phyloP scores from a whole-genome alignment of 2,113 vertebrate genomes.

The Phyllopteryx taeniolatus region DNA sequence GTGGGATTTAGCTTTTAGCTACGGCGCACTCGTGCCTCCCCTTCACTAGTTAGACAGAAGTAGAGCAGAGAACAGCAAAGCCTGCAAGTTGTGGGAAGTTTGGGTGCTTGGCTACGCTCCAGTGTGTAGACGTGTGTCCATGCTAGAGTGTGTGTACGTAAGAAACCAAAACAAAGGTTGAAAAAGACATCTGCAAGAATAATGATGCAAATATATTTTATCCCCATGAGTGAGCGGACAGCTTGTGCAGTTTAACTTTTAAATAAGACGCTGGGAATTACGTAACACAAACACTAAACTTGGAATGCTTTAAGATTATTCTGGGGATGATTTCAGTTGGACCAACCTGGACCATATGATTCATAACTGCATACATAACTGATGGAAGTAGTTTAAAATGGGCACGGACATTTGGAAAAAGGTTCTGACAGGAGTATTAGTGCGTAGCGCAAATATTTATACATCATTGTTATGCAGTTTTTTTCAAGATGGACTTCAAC shows the following conservation, averaged over 20 bases:
- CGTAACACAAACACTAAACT: neutral
- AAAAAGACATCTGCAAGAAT: conserved; percentile 27
- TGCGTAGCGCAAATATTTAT: too few species aligned
- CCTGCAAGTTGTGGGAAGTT: conserved; percentile 6
- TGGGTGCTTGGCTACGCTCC: neutral
- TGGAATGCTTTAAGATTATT: conserved; percentile 11
- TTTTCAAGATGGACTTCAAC: too few species aligned
- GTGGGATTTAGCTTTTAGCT: conserved; percentile 59
- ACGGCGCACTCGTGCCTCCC: conserved; percentile 56
- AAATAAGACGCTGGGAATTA: conserved; percentile 33
- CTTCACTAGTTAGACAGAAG: conserved; percentile 48
- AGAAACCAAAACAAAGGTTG: conserved; percentile 11
- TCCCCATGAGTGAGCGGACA: conserved; percentile 2
- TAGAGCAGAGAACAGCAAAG: conserved; percentile 38
- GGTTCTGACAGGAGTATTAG: too few species aligned
- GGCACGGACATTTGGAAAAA: too few species aligned
- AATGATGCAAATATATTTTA: conserved; percentile 17
- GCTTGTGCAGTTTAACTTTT: conserved; percentile 31
- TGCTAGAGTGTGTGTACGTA: neutral
- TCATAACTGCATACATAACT: neutral
- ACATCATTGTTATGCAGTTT: too few species aligned
- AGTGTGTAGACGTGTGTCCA: neutral
- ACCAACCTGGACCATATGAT: neutral
- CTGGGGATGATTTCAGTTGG: neutral
- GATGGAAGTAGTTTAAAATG: neutral